Percentiles rank a stretch among this genome's conserved stretches.
These are phyloP conservation scores for Andinoacara biseriatus DNA, from an alignment of 2,113 vertebrate genomes.

Conservation along the genomic window DNA sequence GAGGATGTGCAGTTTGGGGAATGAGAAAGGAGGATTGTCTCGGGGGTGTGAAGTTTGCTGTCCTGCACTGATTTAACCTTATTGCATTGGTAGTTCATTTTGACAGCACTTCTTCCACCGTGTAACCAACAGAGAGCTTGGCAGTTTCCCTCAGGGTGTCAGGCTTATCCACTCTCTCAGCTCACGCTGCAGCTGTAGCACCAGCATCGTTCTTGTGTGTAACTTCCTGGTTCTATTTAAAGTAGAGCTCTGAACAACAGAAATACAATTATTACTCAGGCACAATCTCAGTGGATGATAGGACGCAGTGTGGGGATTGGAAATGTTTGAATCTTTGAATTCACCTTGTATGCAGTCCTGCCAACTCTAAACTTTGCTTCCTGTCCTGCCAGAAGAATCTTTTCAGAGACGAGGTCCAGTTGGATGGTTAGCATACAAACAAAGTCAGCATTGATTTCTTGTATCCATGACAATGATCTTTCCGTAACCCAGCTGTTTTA, in stretches of 20 bases:
- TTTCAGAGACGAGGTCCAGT: not conserved
- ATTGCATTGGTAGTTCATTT: not conserved
- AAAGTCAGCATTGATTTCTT: conserved; percentile 1
- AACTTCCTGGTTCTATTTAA: not conserved
- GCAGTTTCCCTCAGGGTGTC: not conserved
- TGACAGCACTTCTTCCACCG: not conserved
- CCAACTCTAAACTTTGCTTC: no score
- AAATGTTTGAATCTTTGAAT: conserved; percentile 6
- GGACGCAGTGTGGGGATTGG: not conserved
- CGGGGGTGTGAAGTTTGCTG: no score
- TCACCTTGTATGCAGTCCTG: not conserved
- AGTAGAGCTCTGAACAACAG: not conserved
- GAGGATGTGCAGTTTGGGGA: not conserved
- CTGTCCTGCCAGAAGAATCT: not conserved
- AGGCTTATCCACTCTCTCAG: not conserved
- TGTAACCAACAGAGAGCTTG: not conserved
- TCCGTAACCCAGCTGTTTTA: not conserved
- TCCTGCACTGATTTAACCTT: not conserved
- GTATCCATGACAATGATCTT: conserved; percentile 5
- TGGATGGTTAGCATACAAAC: conserved; percentile 6
- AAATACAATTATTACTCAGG: not conserved
- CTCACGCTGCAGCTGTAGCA: not conserved
- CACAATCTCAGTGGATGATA: not conserved
- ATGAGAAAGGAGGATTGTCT: not conserved
- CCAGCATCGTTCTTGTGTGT: not conserved